Conservation (phyloP, 2,113 vertebrate genomes). For the Panurus biarmicus region DNA sequence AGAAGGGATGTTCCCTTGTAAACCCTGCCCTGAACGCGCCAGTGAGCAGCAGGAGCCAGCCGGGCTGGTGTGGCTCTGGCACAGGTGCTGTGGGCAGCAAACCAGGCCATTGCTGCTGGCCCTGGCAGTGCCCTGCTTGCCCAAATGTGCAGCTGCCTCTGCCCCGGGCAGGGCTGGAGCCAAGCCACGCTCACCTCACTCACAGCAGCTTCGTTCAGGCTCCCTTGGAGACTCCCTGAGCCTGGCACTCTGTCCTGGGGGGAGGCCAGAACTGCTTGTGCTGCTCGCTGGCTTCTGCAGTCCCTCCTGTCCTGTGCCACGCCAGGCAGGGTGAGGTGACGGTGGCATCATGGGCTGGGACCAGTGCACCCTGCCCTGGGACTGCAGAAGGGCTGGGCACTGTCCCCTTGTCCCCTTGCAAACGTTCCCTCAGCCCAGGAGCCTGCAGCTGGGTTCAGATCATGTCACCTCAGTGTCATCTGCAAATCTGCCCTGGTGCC, state of each 20-base stretch:
- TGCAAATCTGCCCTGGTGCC: background rate
- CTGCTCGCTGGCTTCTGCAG: rapidly evolving
- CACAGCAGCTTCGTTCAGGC: background rate
- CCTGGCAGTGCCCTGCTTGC: background rate
- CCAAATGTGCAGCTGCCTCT: background rate
- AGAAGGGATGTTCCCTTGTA: background rate
- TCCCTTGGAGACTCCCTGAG: background rate
- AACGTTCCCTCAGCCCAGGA: background rate
- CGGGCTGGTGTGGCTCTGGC: background rate
- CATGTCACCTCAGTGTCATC: background rate
- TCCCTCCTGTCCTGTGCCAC: background rate
- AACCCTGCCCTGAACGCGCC: background rate
- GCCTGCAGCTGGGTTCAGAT: background rate
- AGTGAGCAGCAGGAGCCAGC: background rate
- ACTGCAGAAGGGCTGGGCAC: background rate
- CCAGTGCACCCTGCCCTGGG: rapidly evolving
- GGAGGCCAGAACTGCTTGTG: background rate
- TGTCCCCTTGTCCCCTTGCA: background rate
- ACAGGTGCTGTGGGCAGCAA: background rate
- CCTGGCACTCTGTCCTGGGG: background rate
- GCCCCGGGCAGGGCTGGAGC: background rate
- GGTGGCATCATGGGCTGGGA: rapidly evolving
- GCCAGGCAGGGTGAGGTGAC: background rate
- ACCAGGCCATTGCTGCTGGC: background rate
- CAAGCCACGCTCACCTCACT: background rate